Evolutionary conservation across 35 echinoderm and acorn worm genomes (phyloP).

Genomic region (Strongylocentrotus purpuratus): DNA sequence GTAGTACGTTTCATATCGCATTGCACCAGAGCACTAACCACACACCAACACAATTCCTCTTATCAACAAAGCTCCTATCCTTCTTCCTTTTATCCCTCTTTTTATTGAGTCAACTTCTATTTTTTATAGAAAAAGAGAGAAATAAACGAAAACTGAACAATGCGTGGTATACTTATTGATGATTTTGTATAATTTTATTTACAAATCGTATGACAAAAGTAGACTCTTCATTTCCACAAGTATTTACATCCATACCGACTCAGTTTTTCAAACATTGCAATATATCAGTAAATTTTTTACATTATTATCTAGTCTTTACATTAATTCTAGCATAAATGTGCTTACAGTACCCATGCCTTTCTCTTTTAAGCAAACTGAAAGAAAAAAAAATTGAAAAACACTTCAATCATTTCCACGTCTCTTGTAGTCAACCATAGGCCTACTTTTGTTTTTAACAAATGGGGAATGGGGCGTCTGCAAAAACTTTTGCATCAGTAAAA

Average conservation of each 20-base stretch:
- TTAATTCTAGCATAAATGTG: background rate
- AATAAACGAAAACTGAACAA: background rate
- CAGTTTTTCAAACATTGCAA: background rate
- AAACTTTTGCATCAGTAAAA: background rate
- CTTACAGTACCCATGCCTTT: background rate
- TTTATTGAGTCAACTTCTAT: background rate
- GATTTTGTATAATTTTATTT: background rate
- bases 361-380: background rate
- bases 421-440: no score
- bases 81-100: background rate
- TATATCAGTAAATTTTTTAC: background rate
- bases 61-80: no score
- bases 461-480: background rate
- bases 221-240: background rate
- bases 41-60: no score
- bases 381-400: no score
- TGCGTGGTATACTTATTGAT: no score
- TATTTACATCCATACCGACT: background rate
- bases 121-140: background rate
- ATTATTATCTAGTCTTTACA: background rate
- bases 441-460: no score
- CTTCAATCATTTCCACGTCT: no score
- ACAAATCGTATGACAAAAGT: background rate
- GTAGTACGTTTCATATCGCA: no score
- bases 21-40: no score